Percentiles rank a stretch among this genome's conserved stretches.
These are phyloP conservation scores for Malachius bipustulatus DNA, from an alignment of 2,888 invertebrate species.

Conservation along the genomic window DNA sequence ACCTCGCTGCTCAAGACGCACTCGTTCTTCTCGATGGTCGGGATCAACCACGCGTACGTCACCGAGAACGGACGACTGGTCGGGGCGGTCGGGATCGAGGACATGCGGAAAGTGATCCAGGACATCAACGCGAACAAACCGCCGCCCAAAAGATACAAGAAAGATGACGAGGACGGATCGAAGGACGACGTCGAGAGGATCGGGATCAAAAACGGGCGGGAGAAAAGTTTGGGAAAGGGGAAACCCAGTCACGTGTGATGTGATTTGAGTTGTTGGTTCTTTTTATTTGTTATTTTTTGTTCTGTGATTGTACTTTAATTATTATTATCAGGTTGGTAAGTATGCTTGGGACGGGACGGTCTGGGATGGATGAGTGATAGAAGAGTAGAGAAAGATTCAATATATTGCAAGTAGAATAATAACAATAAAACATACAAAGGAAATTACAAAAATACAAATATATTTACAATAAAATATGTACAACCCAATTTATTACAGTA, in stretches of 20 bases:
- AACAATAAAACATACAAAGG: constrained; percentile 1
- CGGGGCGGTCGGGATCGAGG: constrained; percentile 85
- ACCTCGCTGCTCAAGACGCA: constrained; percentile 74
- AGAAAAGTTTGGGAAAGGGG: constrained; percentile 1
- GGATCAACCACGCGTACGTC: constrained; percentile 91
- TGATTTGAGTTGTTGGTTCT: not conserved
- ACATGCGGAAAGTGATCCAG: constrained; percentile 74
- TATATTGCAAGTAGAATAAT: too few species aligned
- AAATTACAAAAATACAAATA: not conserved
- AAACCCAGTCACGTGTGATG: not conserved
- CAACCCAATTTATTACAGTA: not conserved
- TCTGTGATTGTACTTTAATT: too few species aligned
- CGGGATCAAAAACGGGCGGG: not conserved
- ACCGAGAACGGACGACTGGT: constrained; percentile 86
- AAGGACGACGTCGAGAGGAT: not conserved
- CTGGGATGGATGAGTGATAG: too few species aligned
- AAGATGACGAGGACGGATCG: constrained; percentile 1
- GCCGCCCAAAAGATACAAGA: not conserved
- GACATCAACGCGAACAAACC: constrained; percentile 62
- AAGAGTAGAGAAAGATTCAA: too few species aligned
- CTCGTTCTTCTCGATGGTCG: constrained; percentile 80
- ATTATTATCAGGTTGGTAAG: too few species aligned
- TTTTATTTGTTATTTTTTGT: constrained; percentile 1
- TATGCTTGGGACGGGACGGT: too few species aligned
- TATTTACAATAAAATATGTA: not conserved